phyloP scores from a whole-genome alignment of 2,797 vertebrate genomes.

The Eurystomus glaucurus region DNA sequence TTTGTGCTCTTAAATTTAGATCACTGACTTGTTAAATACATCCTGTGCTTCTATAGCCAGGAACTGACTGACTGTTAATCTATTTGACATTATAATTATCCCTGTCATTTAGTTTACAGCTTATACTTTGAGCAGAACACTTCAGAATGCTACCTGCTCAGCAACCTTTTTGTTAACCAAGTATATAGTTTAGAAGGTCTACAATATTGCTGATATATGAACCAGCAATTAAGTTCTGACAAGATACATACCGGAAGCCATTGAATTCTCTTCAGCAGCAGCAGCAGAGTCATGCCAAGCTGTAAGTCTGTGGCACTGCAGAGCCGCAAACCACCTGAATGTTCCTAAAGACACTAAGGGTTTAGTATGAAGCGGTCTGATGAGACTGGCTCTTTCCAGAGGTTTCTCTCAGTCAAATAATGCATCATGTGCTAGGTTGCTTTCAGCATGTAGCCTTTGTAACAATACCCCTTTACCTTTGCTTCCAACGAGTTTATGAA shows the following conservation, averaged over 20 bases:
- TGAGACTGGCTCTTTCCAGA: neutral
- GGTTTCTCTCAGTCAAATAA: neutral
- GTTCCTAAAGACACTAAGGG: neutral
- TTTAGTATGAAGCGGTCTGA: rapidly evolving
- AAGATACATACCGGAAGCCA: neutral
- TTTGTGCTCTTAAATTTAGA: conserved; percentile 1
- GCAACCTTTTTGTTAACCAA: neutral
- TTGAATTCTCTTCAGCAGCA: neutral
- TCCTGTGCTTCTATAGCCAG: neutral
- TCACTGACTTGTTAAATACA: neutral
- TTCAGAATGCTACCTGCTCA: neutral
- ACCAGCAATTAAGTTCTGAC: neutral
- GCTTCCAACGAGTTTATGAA: neutral
- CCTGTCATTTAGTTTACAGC: neutral
- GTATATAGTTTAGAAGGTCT: neutral
- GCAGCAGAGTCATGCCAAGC: neutral
- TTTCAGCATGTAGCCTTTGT: neutral
- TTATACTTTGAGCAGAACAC: neutral
- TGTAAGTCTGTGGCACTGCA: neutral
- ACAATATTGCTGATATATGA: neutral
- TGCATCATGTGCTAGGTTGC: no score
- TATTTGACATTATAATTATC: neutral
- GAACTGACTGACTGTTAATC: neutral
- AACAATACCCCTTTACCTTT: neutral
- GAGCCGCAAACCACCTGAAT: neutral